A percentile compares a stretch with the other conserved stretches of the same genome.
phyloP scores from a whole-genome alignment of 2,113 vertebrate genomes.

The Chunga burmeisteri region DNA sequence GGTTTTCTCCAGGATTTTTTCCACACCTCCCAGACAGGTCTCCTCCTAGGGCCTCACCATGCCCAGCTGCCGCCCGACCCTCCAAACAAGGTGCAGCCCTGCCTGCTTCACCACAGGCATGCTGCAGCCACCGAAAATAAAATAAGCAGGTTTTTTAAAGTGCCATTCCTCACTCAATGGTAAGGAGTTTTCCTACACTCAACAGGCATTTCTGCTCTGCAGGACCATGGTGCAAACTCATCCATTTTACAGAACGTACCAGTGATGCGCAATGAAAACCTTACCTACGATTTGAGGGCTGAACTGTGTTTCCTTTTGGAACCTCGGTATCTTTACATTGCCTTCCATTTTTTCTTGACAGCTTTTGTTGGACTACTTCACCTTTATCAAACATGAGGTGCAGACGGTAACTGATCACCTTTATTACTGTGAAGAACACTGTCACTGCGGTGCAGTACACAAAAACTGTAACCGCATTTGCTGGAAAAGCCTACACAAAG shows the following conservation, averaged over 20 bases:
- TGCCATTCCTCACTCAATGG: neutral
- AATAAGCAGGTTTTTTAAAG: neutral
- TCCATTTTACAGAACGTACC: neutral
- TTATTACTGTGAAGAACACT: constrained; percentile 89
- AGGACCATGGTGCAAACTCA: neutral
- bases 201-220: neutral
- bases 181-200: neutral
- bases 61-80: neutral
- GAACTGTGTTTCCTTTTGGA: constrained; percentile 69
- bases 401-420: constrained; percentile 90
- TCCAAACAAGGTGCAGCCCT: neutral
- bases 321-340: constrained; percentile 75
- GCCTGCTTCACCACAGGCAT: neutral
- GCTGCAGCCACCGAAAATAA: neutral
- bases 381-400: constrained; percentile 95
- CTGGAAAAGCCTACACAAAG: constrained; percentile 85
- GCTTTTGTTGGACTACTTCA: constrained; percentile 80
- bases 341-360: constrained; percentile 77
- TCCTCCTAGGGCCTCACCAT: neutral
- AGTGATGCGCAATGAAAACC: neutral
- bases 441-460: constrained; percentile 92
- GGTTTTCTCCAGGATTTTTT: neutral
- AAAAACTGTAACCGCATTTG: constrained; percentile 84
- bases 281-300: constrained; percentile 78
- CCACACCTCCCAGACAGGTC: neutral